Evolutionary conservation across 2,888 invertebrate species (phyloP), one percentile per base, ranked within the genome.

Genomic region (Osedax fenrisi): DNA sequence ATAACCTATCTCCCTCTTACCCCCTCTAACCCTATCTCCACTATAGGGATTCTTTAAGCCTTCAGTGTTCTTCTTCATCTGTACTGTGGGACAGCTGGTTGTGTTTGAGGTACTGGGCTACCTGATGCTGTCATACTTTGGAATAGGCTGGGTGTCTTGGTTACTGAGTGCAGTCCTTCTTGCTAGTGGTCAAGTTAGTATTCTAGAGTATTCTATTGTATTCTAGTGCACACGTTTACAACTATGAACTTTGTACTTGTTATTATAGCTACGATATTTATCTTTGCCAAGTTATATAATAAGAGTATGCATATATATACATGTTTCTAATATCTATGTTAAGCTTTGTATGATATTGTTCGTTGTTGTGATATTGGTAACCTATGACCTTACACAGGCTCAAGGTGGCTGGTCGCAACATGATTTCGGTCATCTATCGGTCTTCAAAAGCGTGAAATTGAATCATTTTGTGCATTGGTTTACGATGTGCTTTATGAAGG

Each of bases 391-490:
- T 17, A 41, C 78, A 5, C 78, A 84, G 84, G 81, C 80, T 2
- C 84, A 84, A 78, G 78, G 81, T 23, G 82, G 82, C n/a, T 85
- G 84, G 85, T 78, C 80, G 2, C 85, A 85, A 77, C 85, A 85
- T 78, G 84, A 84, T 78, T 84, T 82, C 78, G 84, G 85, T 5
- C 84, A 84, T 78, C 78, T 83, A 68, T 84, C 85, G 10, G 83
- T 84, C 17, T 83, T 83, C 76, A 80, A 79, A 71, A 80, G 77
- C 24, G 76, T 80, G 25, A 78, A 76, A 56, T 61, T 78, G 76
- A 82, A 85, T 77, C 82, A 82, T 77, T 23, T 79, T 10, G 75
- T 82, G 23, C 85, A 85, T 76, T 79, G 79, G 27, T 80, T 82
- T 73, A 78, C 80, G 41, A 82, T 84, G 80, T 81, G 81, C 41